Evolutionary conservation across 2,888 invertebrate species (phyloP), one percentile per base, ranked within the genome.

Genomic region (Aphidoletes aphidimyza): DNA sequence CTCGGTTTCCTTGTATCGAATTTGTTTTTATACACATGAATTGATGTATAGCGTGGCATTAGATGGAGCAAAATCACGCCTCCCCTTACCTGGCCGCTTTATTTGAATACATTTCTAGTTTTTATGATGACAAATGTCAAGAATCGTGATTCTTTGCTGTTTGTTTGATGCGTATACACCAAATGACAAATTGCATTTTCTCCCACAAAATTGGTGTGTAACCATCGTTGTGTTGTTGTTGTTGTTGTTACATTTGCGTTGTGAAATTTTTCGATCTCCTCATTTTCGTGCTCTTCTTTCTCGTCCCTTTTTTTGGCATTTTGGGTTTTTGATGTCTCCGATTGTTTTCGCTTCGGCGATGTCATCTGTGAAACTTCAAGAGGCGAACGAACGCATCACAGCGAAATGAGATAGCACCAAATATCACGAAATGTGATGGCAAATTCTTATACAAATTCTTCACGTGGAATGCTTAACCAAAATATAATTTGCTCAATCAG

Each of bases 401-500:
- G 22, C 22, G 26, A 54, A 54, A 69, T 69, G 69, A 14, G 8
- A 19, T 30, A 69, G n/a, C 30, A 14, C 22, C 5, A 54, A 47
- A 54, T 2, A 54, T 26, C 26, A 69, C 8, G 0, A 69, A 69
- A 69, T 0, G 3, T 30, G 8, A 30, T 69, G 69, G 69, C 30
- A 69, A 81, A 81, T 81, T 81, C 81, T 81, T 81, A 6, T 81
- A 9, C 36, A 81, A 81, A 81, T 37, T 81, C 81, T 11, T 81
- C 81, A 81, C 81, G 81, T 81, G 81, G 37, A 81, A 81, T 37
- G 81, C 81, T 81, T 37, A 81, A 81, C 37, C n/a, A 36, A 81
- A 81, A n/a, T n/a, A 37, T 81, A 81, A 81, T 81, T 81, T 81
- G 81, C 37, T 81, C 81, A 81, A 81, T 81, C 81, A 81, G 81